Percentiles rank a stretch among this genome's conserved stretches.
phyloP scores from a whole-genome alignment of 2,113 vertebrate genomes.

The Aspidoscelis tigris region DNA sequence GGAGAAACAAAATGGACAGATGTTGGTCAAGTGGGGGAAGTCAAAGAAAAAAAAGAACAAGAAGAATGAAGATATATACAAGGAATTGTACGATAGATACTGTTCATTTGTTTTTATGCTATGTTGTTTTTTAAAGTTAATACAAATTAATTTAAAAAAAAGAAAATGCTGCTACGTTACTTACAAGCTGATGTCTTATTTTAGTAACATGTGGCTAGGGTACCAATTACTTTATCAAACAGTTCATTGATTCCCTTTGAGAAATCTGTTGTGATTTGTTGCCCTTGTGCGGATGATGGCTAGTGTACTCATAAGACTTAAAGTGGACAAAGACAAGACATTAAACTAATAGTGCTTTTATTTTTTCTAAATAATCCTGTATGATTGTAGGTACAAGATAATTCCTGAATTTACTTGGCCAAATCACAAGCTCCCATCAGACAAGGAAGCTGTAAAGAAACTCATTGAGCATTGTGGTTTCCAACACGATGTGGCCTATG shows the following conservation, averaged over 20 bases:
- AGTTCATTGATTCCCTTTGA: background rate
- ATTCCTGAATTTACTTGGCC: constrained; percentile 98
- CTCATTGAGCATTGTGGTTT: constrained; percentile 89
- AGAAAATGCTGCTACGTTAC: too few species aligned
- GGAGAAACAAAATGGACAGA: too few species aligned
- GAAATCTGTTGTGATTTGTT: background rate
- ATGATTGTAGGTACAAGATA: constrained; percentile 91
- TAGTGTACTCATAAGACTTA: too few species aligned
- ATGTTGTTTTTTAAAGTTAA: too few species aligned
- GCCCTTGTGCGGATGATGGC: background rate
- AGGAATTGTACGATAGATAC: too few species aligned
- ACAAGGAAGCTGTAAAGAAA: constrained; percentile 88
- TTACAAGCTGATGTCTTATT: background rate
- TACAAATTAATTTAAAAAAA: too few species aligned
- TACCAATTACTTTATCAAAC: background rate
- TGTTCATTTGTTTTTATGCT: too few species aligned
- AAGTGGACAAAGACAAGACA: background rate
- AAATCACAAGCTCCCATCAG: constrained; percentile 91
- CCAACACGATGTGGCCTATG: constrained; percentile 92
- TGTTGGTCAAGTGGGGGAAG: too few species aligned
- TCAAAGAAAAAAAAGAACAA: too few species aligned
- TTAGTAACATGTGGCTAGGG: background rate
- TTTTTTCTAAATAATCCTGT: background rate
- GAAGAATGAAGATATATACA: too few species aligned
- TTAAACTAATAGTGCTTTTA: background rate